Percentiles rank a stretch among this genome's conserved stretches.
These are phyloP conservation scores for Arctocebus calabarensis DNA, from an alignment of 2,797 vertebrate genomes.

Conservation along the genomic window DNA sequence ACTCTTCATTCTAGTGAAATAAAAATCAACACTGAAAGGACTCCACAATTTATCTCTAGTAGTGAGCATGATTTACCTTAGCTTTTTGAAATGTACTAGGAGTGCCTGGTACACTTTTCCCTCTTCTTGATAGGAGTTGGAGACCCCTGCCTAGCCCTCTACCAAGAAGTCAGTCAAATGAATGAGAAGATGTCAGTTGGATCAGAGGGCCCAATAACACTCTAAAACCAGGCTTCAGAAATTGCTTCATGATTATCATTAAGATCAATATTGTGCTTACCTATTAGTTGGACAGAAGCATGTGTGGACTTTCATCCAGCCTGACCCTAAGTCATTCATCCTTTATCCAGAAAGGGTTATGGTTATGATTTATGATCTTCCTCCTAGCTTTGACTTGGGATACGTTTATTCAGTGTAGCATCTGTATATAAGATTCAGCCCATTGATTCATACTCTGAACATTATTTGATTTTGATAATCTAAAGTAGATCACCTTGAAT, in stretches of 20 bases:
- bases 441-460: background rate
- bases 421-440: constrained; percentile 16
- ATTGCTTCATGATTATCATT: background rate
- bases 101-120: background rate
- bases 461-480: constrained; percentile 43
- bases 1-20: constrained; percentile 36
- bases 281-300: background rate
- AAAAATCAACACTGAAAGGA: constrained; percentile 31
- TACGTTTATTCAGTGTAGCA: background rate
- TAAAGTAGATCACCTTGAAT: constrained; percentile 1
- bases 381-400: constrained; percentile 12
- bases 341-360: background rate
- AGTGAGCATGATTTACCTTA: constrained; percentile 6
- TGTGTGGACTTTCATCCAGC: background rate
- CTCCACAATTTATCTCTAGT: background rate
- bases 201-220: background rate
- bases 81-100: background rate
- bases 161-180: background rate
- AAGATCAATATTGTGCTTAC: background rate
- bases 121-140: background rate
- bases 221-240: constrained; percentile 21
- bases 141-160: background rate
- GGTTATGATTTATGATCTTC: background rate
- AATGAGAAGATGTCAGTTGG: constrained; percentile 29
- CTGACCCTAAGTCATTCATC: background rate